Base-by-base conservation (phyloP, 37 sponge, comb jelly and placozoan species). In the Aphrocallistes beatrix region DNA sequence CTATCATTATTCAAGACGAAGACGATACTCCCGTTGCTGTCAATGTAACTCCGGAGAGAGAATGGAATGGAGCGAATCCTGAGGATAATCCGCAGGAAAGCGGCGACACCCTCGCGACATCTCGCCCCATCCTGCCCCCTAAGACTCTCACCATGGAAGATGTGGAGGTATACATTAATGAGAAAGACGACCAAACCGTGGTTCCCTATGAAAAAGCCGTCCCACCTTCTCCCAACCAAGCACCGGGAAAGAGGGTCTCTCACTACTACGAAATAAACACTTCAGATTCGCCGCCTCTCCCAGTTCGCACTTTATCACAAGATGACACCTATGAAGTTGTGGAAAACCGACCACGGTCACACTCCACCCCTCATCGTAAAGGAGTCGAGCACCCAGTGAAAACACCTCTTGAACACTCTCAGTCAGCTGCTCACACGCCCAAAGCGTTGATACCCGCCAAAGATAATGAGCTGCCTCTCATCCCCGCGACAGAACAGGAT, bases 141-240 rank as follows among this genome's bases (percentile, higher is more conserved):
- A 60, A 60, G n/a, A 60, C 75, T 6, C 75, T 60, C 17, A 60
- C 28, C 34, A 3, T 60, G 6, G 75, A 60, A 13, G 75, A 60
- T 13, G 75, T 60, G 34, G 75, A 60, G 75, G n/a, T 60, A 60
- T 60, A 60, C 75, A 60, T 60, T 60, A 60, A 60, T 25, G 75
- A 60, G 34, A 13, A 21, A 13, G 75, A 60, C 34, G 32, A 13
- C 28, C 28, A 60, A 30, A 13, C n/a, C 28, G 3, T 60, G 34
- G 28, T 32, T 30, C n/a, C 75, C 34, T 30, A 19, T 60, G 34
- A 25, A 13, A 30, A 60, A 1, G n/a, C 75, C 10, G 10, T 60
- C 75, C 32, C n/a, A 13, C 75, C 75, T 3, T 3, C 75, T 30
- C 13, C 10, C 13, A 6, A 13, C 10, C 3, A 19, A 3, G n/a